A percentile compares a stretch with the other conserved stretches of the same genome.
These are phyloP conservation scores for Ceuthmochares aereus DNA, from an alignment of 2,113 vertebrate species.

Conservation along the genomic window DNA sequence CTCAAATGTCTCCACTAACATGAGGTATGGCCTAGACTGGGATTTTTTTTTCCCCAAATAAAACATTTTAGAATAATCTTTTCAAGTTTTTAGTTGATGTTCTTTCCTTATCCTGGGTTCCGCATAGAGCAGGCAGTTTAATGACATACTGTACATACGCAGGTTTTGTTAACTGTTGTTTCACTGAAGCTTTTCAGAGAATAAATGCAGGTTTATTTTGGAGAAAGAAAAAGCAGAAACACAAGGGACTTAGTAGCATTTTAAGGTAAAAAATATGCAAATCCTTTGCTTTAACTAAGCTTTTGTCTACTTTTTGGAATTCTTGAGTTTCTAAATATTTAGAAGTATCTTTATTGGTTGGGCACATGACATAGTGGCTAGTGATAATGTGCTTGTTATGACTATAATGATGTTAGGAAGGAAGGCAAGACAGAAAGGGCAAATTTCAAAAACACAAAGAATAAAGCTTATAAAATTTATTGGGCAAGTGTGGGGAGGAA, in stretches of 20 bases:
- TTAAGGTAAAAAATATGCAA: background rate
- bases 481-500: background rate
- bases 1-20: background rate
- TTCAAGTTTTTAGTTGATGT: background rate
- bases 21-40: background rate
- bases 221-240: background rate
- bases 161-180: background rate
- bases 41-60: background rate
- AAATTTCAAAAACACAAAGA: background rate
- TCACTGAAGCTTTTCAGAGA: background rate
- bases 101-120: background rate
- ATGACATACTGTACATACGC: too few species aligned
- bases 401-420: background rate
- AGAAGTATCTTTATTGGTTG: background rate
- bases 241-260: background rate
- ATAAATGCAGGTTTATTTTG: background rate
- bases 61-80: background rate
- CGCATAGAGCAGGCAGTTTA: background rate
- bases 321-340: background rate
- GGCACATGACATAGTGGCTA: too few species aligned
- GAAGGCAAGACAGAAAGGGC: background rate
- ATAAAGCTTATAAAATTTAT: background rate
- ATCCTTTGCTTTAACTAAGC: background rate
- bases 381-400: background rate
- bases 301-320: background rate